Evolutionary conservation across 2,888 invertebrate genomes (phyloP), one percentile per base, ranked within the genome.

Genomic region (Mythimna loreyi): DNA sequence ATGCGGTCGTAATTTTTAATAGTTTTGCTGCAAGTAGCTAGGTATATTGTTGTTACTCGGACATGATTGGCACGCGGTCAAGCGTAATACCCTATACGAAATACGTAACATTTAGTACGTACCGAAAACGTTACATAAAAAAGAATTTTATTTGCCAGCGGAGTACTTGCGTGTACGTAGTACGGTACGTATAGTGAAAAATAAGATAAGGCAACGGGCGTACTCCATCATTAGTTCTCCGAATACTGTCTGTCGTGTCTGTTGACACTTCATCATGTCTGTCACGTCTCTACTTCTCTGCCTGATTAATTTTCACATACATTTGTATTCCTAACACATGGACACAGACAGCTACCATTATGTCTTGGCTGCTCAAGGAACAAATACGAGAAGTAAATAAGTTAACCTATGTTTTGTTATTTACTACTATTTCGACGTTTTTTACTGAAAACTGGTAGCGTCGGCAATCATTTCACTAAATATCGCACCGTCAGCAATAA

Each of bases 261-360:
- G 73, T 84, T 82, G 66, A 69, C 83, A 82, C 72, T 69, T 78
- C 74, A 73, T 82, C 50, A 53, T 47, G 11, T 67, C 67, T 36
- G 45, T 66, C 67, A 67, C 50, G 40, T 63, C 40, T 13, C 49
- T n/a, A 50, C 19, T 65, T 61, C 16, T 64, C 11, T 52, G 40
- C 55, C 40, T 61, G 45, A 53, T 70, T 63, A n/a, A 30, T 67
- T 67, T 61, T 59, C 25, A 53, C n/a, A 36, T 36, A 45, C 63
- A 62, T 65, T 28, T 62, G 63, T 50, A 50, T 63, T 65, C 21
- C 25, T 28, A 28, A 36, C 13, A 67, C 16, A 36, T 66, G 21
- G 28, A 36, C n/a, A 66, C 13, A 43, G 33, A 13, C 66, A 67
- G 33, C n/a, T 21, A 23, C 25, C 25, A 62, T 28, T 28, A 28